These are phyloP conservation scores for Stegana nigrithorax DNA, from an alignment of 2,888 invertebrate species.

Conservation along the genomic window DNA sequence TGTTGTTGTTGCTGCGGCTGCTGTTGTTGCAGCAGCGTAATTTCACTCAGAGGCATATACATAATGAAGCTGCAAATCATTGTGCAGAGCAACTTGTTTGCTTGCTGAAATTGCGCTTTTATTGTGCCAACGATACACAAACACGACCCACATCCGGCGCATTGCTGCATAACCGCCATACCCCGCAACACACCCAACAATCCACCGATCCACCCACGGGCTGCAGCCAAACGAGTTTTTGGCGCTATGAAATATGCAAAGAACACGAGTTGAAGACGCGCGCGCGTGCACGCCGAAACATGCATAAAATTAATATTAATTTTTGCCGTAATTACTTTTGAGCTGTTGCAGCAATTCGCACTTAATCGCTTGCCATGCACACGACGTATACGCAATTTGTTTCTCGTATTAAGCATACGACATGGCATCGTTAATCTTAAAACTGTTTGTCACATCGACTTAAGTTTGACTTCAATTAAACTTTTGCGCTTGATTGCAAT, in stretches of 20 bases:
- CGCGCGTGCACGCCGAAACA: neutral
- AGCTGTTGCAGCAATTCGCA: neutral
- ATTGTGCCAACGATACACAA: neutral
- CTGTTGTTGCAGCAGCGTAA: slow-evolving; percentile 13
- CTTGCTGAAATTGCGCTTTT: slow-evolving; percentile 22
- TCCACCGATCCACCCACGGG: too few relatives aligned
- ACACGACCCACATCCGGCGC: neutral
- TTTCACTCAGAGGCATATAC: slow-evolving; percentile 10
- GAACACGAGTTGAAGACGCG: neutral
- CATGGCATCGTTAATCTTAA: neutral
- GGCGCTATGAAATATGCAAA: neutral
- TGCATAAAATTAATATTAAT: slow-evolving; percentile 10
- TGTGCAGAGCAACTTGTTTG: slow-evolving; percentile 24
- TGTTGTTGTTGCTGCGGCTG: neutral
- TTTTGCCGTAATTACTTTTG: slow-evolving; percentile 1
- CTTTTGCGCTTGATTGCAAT: slow-evolving; percentile 50
- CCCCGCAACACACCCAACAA: too few relatives aligned
- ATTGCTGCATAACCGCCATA: neutral
- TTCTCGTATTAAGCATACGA: neutral
- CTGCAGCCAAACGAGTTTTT: neutral
- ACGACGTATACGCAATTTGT: neutral
- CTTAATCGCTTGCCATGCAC: neutral
- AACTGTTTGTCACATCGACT: neutral
- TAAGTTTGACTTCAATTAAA: neutral
- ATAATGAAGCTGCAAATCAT: slow-evolving; percentile 49